These are phyloP conservation scores for Castor canadensis DNA, from an alignment of 2,113 vertebrate species.

Conservation along the genomic window DNA sequence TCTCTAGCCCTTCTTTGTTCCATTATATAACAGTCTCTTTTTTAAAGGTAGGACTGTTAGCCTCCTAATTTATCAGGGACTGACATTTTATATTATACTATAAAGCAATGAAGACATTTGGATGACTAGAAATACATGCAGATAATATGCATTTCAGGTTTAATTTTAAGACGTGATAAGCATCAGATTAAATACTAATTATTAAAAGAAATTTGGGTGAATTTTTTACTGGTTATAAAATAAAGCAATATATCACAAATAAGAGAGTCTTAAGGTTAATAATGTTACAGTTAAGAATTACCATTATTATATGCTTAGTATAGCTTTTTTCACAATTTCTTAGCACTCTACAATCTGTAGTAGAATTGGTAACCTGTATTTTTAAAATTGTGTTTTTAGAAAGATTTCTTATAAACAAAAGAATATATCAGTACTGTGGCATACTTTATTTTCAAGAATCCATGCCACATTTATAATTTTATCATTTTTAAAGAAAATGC, in stretches of 20 bases:
- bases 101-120: background rate
- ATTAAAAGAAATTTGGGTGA: background rate
- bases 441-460: slow-evolving; percentile 33
- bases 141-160: background rate
- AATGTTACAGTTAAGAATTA: background rate
- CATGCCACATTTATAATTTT: too few relatives aligned
- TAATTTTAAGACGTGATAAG: background rate
- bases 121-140: background rate
- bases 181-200: background rate
- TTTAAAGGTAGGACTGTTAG: background rate
- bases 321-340: background rate
- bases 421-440: background rate
- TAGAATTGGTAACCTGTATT: background rate
- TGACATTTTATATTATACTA: background rate
- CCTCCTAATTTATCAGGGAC: background rate
- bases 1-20: background rate
- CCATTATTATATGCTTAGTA: background rate
- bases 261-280: background rate
- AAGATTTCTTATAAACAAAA: background rate
- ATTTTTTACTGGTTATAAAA: background rate
- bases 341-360: background rate
- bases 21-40: background rate
- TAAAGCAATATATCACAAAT: too few relatives aligned
- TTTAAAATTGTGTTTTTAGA: background rate
- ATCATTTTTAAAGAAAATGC: background rate